These are phyloP conservation scores for Clunio marinus DNA, from an alignment of 2,888 invertebrate species.

Conservation along the genomic window DNA sequence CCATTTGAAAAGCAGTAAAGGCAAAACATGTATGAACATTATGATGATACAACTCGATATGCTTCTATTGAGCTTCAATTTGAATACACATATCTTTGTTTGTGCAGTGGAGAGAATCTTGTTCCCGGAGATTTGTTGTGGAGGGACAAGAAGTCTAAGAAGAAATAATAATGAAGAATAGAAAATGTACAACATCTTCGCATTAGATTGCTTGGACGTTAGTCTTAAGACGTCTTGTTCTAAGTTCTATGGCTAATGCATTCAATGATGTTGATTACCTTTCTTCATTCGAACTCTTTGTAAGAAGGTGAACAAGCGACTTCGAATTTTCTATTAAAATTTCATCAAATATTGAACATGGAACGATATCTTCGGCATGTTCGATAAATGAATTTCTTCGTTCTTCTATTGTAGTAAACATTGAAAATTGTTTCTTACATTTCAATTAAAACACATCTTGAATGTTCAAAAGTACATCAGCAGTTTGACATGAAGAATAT, in stretches of 20 bases:
- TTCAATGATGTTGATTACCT: slow-evolving; percentile 35
- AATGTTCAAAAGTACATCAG: too few relatives aligned
- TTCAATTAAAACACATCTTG: too few relatives aligned
- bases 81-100: slow-evolving; percentile 29
- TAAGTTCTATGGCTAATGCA: slow-evolving; percentile 18
- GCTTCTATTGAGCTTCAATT: background rate
- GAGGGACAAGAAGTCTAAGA: background rate
- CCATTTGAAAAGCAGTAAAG: background rate
- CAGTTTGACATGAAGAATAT: too few relatives aligned
- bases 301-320: background rate
- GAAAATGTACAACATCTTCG: slow-evolving; percentile 31
- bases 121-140: background rate
- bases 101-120: slow-evolving; percentile 26
- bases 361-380: slow-evolving; percentile 2
- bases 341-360: slow-evolving; percentile 38
- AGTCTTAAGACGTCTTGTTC: background rate
- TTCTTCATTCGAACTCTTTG: background rate
- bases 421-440: too few relatives aligned
- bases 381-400: background rate
- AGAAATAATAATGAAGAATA: slow-evolving; percentile 37
- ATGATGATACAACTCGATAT: slow-evolving; percentile 16
- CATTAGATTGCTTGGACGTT: slow-evolving; percentile 9
- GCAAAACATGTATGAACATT: background rate
- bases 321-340: slow-evolving; percentile 27
- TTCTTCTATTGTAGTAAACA: background rate